Percentiles rank a stretch among this genome's conserved stretches.
phyloP scores from a whole-genome alignment of 2,113 vertebrate species.

The Otocyon megalotis region DNA sequence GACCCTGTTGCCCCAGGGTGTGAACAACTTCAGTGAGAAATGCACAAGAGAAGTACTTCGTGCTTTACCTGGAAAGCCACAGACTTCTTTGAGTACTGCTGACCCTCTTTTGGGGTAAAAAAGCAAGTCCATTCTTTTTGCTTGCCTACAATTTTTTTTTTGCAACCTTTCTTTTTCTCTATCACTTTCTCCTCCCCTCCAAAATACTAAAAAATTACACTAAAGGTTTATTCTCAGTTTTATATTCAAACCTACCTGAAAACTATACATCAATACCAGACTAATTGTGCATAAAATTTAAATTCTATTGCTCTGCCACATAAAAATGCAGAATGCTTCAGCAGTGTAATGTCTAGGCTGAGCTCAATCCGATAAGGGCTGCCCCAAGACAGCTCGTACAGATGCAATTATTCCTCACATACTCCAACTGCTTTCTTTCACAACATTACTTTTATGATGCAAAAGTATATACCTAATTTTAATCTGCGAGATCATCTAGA shows the following conservation, averaged over 20 bases:
- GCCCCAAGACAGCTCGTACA: constrained; percentile 76
- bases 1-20: background rate
- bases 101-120: background rate
- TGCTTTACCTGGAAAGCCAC: constrained; percentile 25
- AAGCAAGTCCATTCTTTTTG: background rate
- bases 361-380: constrained; percentile 74
- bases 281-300: constrained; percentile 87
- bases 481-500: constrained; percentile 84
- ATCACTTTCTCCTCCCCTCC: background rate
- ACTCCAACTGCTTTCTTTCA: constrained; percentile 82
- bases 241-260: constrained; percentile 79
- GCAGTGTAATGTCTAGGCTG: constrained; percentile 64
- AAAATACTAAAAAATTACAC: constrained; percentile 76
- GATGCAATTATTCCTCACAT: constrained; percentile 85
- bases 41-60: background rate
- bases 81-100: background rate
- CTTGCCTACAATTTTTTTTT: background rate
- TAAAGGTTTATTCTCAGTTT: constrained; percentile 69
- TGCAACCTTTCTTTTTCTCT: constrained; percentile 36
- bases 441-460: constrained; percentile 89
- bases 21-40: constrained; percentile 15
- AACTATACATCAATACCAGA: constrained; percentile 80
- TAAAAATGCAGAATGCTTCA: constrained; percentile 81
- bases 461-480: constrained; percentile 87
- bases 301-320: constrained; percentile 80